These are phyloP conservation scores for Pelusios castaneus DNA, from an alignment of 2,113 vertebrate species.

Conservation along the genomic window DNA sequence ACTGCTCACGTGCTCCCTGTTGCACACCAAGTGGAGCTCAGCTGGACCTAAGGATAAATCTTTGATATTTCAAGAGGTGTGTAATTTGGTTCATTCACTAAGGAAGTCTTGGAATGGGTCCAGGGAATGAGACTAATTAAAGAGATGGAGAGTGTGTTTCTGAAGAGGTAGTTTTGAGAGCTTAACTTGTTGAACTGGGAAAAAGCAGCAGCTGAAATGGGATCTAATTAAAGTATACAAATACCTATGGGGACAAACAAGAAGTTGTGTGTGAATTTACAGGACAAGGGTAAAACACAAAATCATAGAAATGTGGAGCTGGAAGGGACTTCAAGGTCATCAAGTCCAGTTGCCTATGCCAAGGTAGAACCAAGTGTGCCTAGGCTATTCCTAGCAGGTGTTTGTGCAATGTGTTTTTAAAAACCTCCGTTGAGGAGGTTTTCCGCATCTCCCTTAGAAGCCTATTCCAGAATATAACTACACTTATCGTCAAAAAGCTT, in stretches of 20 bases:
- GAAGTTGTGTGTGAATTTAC: slow-evolving; percentile 27
- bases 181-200: slow-evolving; percentile 60
- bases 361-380: too few species aligned
- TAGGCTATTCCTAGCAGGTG: too few species aligned
- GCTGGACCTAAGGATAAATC: background rate
- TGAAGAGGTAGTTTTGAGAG: slow-evolving; percentile 64
- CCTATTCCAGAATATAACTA: too few species aligned
- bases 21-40: slow-evolving; percentile 24
- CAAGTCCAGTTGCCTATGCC: too few species aligned
- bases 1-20: background rate
- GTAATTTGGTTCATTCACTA: slow-evolving; percentile 66
- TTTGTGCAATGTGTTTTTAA: too few species aligned
- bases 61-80: slow-evolving; percentile 66
- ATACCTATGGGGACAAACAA: slow-evolving; percentile 48
- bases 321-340: too few species aligned
- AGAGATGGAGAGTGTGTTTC: slow-evolving; percentile 17
- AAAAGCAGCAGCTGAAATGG: slow-evolving; percentile 59
- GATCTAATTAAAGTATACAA: slow-evolving; percentile 61
- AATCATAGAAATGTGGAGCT: too few species aligned
- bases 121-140: slow-evolving; percentile 52
- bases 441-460: too few species aligned
- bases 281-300: slow-evolving; percentile 39
- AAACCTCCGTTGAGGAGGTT: too few species aligned
- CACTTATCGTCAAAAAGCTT: too few species aligned
- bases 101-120: slow-evolving; percentile 59